Conservation (phyloP, 2,888 invertebrate species). For the Drosophila austrosaltans region DNA sequence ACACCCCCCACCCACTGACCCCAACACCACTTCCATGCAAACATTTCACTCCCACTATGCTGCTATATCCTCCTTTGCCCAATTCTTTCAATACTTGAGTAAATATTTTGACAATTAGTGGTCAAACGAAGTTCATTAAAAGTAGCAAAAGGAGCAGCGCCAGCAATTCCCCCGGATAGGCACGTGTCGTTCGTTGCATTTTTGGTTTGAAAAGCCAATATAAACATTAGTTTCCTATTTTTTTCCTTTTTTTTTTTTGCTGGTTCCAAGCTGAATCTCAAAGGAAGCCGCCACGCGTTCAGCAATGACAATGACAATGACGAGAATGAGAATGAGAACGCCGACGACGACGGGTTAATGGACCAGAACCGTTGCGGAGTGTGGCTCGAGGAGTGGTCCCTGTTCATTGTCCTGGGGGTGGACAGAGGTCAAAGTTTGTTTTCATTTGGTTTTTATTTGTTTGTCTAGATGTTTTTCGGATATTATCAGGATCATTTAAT, state of each 20-base stretch:
- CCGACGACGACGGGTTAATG: slow-evolving; percentile 80
- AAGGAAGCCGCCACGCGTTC: slow-evolving; percentile 26
- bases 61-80: neutral
- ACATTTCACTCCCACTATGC: neutral
- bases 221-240: slow-evolving; percentile 60
- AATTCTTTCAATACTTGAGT: slow-evolving; percentile 46
- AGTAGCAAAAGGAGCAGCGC: slow-evolving; percentile 64
- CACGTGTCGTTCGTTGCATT: slow-evolving; percentile 58
- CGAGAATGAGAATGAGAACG: slow-evolving; percentile 26
- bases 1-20: neutral
- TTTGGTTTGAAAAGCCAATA: slow-evolving; percentile 62
- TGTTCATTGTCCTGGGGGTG: slow-evolving; percentile 20
- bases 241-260: slow-evolving; percentile 11
- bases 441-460: slow-evolving; percentile 71
- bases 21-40: slow-evolving; percentile 10
- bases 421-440: slow-evolving; percentile 68
- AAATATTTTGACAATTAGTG: slow-evolving; percentile 81
- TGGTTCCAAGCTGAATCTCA: slow-evolving; percentile 24
- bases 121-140: slow-evolving; percentile 73
- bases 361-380: slow-evolving; percentile 80
- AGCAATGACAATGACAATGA: slow-evolving; percentile 14
- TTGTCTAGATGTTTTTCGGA: slow-evolving; percentile 74
- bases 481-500: slow-evolving; percentile 79
- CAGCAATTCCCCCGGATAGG: slow-evolving; percentile 40
- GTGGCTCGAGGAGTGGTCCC: slow-evolving; percentile 64